Evolutionary conservation across 2,888 invertebrate genomes (phyloP).

Genomic region (Therioaphis trifolii): DNA sequence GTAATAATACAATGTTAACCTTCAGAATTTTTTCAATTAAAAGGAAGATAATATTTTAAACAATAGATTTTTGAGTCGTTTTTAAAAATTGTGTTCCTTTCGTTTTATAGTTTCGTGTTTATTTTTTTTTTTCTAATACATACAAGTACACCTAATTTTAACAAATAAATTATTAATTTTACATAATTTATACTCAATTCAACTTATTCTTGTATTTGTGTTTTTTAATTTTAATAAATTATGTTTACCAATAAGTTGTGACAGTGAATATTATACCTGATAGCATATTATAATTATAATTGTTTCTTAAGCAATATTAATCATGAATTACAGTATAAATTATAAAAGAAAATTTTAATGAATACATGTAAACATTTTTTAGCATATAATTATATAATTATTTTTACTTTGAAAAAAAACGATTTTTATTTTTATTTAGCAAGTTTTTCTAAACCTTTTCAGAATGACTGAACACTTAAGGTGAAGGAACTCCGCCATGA

Average conservation of each 20-base stretch:
- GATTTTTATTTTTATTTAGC: too few species aligned
- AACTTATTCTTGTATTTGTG: background rate
- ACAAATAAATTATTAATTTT: slow-evolving; percentile 38
- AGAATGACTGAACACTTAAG: too few species aligned
- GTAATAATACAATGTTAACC: background rate
- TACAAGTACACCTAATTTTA: background rate
- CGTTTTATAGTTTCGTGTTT: slow-evolving; percentile 1
- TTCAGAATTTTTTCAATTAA: slow-evolving; percentile 18
- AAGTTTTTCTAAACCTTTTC: too few species aligned
- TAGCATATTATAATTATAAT: background rate
- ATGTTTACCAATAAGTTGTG: slow-evolving; percentile 11
- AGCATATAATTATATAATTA: too few species aligned
- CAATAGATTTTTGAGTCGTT: background rate
- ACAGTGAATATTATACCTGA: too few species aligned
- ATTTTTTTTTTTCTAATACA: slow-evolving; percentile 29
- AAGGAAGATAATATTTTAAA: background rate
- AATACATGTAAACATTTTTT: too few species aligned
- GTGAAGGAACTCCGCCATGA: too few species aligned
- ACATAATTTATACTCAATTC: background rate
- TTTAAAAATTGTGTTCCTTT: slow-evolving; percentile 50
- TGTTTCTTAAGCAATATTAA: too few species aligned
- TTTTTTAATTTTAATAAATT: slow-evolving; percentile 38
- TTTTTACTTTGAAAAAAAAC: too few species aligned
- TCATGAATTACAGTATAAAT: too few species aligned
- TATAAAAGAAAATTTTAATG: too few species aligned